Evolutionary conservation across 2,888 invertebrate genomes (phyloP), one percentile per base, ranked within the genome.

Genomic region (Chymomyza procnemis): DNA sequence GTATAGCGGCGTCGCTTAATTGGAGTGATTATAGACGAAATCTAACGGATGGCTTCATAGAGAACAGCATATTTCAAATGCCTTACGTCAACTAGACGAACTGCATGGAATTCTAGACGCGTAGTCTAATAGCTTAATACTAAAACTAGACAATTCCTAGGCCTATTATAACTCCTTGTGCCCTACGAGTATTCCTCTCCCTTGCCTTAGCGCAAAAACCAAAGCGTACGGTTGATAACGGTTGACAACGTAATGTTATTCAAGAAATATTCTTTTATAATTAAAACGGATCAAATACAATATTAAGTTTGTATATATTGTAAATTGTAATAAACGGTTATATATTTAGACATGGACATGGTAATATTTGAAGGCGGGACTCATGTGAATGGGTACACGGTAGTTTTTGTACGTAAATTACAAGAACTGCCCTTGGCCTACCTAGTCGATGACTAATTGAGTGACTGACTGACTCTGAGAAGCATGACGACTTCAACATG

Each of bases 11-110:
- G 2, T 18, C 55, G 54, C 55, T 84, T 4, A 70, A 74, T 52
- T 89, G 89, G 89, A 71, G 75, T 69, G 86, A 80, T 21, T 90
- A 89, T 67, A 79, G 83, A n/a, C 78, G 69, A 9, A 90, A 90
- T 76, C 79, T 90, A 3, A 88, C 90, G 2, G 67, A 75, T n/a
- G 90, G 89, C 0, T 80, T 81, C 54, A 82, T 90, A 57, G 90
- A 90, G 21, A 88, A 86, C 48, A 81, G 74, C 48, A 76, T 90
- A 64, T 90, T 90, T 66, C 75, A 81, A 73, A 76, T 88, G 74
- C 90, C 90, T 22, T 76, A 67, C 12, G 71, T 87, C 41, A 68
- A 79, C 61, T 81, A 76, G 47, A 2, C 0, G 34, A 5, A 41
- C 12, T 41, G 34, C 3, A 2, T 41, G 12, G 34, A 41, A 12